These are phyloP conservation scores for Heliconius nattereri DNA, from an alignment of 1,140 invertebrate species.

Conservation along the genomic window DNA sequence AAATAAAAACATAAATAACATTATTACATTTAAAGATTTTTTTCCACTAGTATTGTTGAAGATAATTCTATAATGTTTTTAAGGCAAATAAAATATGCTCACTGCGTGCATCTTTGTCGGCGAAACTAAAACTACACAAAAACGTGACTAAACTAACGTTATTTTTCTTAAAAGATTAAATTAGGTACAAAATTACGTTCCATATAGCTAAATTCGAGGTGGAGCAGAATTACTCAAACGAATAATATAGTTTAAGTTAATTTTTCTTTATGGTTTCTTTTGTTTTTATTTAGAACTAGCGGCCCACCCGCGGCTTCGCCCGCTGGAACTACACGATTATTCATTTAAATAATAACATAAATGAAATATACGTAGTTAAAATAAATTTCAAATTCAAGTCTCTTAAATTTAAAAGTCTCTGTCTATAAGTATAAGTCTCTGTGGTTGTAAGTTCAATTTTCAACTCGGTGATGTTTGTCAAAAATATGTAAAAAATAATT, in stretches of 20 bases:
- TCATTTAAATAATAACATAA: too few species aligned
- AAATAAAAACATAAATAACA: too few species aligned
- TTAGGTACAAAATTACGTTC: constrained; percentile 11
- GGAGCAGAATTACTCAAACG: not conserved
- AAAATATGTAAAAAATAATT: too few species aligned
- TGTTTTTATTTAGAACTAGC: not conserved
- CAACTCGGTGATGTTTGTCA: too few species aligned
- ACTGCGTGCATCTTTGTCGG: constrained; percentile 22
- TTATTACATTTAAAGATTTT: not conserved
- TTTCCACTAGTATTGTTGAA: not conserved
- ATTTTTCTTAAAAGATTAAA: constrained; percentile 28
- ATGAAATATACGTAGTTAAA: too few species aligned
- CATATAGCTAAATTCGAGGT: not conserved
- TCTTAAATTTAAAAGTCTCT: too few species aligned
- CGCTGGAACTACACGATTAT: not conserved
- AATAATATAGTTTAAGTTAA: not conserved
- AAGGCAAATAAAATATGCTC: constrained; percentile 32
- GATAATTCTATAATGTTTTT: constrained; percentile 1
- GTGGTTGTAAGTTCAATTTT: too few species aligned
- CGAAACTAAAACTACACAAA: constrained; percentile 23
- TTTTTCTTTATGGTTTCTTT: not conserved
- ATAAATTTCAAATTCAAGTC: too few species aligned
- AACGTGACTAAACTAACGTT: constrained; percentile 17
- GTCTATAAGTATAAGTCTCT: too few species aligned
- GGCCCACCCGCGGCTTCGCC: not conserved